A percentile compares a stretch with the other conserved stretches of the same genome.
Evolutionary conservation across 1,140 invertebrate species (phyloP).

Genomic region (Chelonus insularis): DNA sequence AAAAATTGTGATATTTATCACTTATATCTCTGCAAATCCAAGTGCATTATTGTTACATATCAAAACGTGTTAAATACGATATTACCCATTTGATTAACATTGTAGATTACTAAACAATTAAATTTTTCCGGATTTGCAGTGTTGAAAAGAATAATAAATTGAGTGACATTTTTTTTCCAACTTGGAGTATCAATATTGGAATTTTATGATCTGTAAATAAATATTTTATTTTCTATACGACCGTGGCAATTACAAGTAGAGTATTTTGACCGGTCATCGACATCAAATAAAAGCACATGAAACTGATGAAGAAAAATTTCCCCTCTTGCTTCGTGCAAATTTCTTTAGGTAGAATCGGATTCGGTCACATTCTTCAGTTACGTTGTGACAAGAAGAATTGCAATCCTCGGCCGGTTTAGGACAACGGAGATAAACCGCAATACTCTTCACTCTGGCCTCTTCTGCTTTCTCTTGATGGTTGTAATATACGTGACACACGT

Average conservation of each 20-base stretch:
- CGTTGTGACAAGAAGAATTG: constrained; percentile 17
- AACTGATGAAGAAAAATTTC: neutral
- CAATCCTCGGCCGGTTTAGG: constrained; percentile 20
- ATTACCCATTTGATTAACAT: too few species aligned
- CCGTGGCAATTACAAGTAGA: neutral
- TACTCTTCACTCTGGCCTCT: neutral
- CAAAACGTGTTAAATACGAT: too few species aligned
- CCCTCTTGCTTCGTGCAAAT: neutral
- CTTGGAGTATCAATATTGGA: too few species aligned
- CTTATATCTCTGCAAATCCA: too few species aligned
- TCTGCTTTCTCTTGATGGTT: neutral
- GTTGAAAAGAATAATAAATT: too few species aligned
- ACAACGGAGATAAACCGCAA: constrained; percentile 13
- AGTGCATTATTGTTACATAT: too few species aligned
- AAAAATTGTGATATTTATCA: too few species aligned
- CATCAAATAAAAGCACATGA: neutral
- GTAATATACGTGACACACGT: constrained; percentile 18
- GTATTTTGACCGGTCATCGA: constrained; percentile 10
- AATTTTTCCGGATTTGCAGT: too few species aligned
- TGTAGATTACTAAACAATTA: too few species aligned
- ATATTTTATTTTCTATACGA: too few species aligned
- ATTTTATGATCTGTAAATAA: too few species aligned
- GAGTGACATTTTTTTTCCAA: too few species aligned
- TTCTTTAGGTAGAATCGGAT: constrained; percentile 21
- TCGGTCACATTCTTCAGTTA: constrained; percentile 19